Percentiles rank a stretch among this genome's conserved stretches.
Conservation (phyloP, 64 coral and sea anemone genomes). For the Astreopora myriophthalma region DNA sequence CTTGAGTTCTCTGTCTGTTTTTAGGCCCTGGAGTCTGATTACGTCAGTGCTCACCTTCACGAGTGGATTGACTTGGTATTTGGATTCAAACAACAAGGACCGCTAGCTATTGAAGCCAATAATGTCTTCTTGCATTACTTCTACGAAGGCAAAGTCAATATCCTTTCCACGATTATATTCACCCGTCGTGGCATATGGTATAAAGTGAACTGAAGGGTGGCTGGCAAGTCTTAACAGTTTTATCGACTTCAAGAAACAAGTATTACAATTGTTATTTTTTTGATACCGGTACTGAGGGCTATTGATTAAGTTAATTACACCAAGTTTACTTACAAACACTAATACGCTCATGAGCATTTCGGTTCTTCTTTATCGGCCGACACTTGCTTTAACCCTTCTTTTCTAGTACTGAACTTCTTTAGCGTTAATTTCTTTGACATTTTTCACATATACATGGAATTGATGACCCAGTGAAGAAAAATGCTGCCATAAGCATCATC, state of each 20-base stretch:
- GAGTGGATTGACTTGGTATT: constrained; percentile 98
- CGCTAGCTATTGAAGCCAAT: constrained; percentile 73
- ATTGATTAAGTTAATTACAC: too few relatives aligned
- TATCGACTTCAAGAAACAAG: too few relatives aligned
- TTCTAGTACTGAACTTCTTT: background rate
- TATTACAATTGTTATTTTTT: too few relatives aligned
- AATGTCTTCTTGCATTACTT: constrained; percentile 96
- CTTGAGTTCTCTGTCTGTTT: background rate
- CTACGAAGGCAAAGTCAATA: constrained; percentile 94
- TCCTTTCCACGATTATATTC: constrained; percentile 28
- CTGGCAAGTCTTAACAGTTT: background rate
- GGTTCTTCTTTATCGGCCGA: background rate
- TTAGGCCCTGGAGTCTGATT: constrained; percentile 95
- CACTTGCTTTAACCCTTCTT: background rate
- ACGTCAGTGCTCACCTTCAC: constrained; percentile 90
- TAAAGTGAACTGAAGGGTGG: background rate
- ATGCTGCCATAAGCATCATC: constrained; percentile 95
- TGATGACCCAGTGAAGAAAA: constrained; percentile 92
- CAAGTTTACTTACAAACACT: too few relatives aligned
- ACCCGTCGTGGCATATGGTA: background rate
- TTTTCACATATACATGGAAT: constrained; percentile 78
- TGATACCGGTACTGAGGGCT: too few relatives aligned
- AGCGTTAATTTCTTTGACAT: constrained; percentile 38
- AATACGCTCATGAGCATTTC: too few relatives aligned
- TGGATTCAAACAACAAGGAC: constrained; percentile 90